A percentile compares a stretch with the other conserved stretches of the same genome.
These are phyloP conservation scores for Arothron firmamentum DNA, from an alignment of 2,113 vertebrate genomes.

Conservation along the genomic window DNA sequence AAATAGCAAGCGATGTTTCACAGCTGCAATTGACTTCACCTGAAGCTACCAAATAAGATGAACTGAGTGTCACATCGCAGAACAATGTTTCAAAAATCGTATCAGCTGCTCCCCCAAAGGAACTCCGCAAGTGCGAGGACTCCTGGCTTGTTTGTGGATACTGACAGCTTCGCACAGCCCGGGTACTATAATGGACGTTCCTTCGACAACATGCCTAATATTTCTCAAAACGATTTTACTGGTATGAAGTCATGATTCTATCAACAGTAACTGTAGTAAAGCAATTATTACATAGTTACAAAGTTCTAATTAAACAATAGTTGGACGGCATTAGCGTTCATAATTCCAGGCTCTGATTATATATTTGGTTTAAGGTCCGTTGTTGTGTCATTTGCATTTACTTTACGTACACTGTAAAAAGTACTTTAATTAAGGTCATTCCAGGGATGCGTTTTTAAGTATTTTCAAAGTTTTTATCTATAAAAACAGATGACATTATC, in stretches of 20 bases:
- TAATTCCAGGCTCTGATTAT: too few relatives aligned
- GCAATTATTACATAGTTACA: background rate
- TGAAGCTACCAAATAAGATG: too few relatives aligned
- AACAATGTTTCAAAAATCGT: slow-evolving; percentile 73
- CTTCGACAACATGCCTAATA: slow-evolving; percentile 74
- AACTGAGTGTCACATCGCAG: too few relatives aligned
- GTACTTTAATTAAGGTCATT: background rate
- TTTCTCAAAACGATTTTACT: slow-evolving; percentile 64
- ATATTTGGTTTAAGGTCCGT: too few relatives aligned
- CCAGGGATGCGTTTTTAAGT: background rate
- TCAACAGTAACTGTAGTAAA: background rate
- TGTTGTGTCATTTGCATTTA: background rate
- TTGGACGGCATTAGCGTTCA: too few relatives aligned
- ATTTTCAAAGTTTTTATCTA: background rate
- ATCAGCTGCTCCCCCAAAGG: slow-evolving; percentile 75
- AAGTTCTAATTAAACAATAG: too few relatives aligned
- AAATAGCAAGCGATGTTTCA: background rate
- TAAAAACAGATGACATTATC: background rate
- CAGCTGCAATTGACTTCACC: background rate
- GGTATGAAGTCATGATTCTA: slow-evolving; percentile 44
- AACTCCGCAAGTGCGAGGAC: slow-evolving; percentile 64
- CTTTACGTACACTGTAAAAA: background rate
- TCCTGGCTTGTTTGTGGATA: slow-evolving; percentile 71
- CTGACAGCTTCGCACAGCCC: slow-evolving; percentile 49
- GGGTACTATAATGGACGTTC: slow-evolving; percentile 61